Evolutionary conservation across 2,113 vertebrate species (phyloP), one percentile per base, ranked within the genome.

Genomic region (Vombatus ursinus): DNA sequence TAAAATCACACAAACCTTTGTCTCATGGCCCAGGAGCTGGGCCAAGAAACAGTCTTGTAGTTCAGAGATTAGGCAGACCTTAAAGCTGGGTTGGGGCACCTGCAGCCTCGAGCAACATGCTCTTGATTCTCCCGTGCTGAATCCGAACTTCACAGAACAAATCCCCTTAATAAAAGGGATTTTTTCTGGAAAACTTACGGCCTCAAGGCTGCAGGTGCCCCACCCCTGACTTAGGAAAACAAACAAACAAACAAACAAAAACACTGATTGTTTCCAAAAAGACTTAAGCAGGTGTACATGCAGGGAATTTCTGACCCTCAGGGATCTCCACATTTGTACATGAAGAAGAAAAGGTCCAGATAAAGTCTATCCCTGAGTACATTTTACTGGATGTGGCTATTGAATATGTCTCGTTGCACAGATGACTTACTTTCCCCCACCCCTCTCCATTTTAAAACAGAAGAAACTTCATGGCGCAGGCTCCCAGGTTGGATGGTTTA

Each of bases 401-500:
- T 44, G n/a, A 84, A 54, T 23, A 50, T 97, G 90, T 95, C 51
- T 97, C 14, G 26, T 52, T 95, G n/a, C 96, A 96, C 94, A 93
- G 94, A 9, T 96, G 95, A 95, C 91, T 98, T 98, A n/a, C 19
- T n/a, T 98, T 96, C 93, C 96, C 47, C 97, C 96, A 95, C 49
- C 26, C 0, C 19, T 16, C 50, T 93, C 51, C 9, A 0, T 26
- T 91, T 91, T 52, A 57, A 92, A 84, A 96, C 97, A 97, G 95
- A 99, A 99, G 98, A 98, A 98, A 98, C 53, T 52, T 97, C 96
- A 89, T 97, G 96, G 97, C 97, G 93, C 98, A 98, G 96, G 98
- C 98, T 95, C 98, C 98, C 98, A 99, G 99, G 98, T 99, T 98
- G 98, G 98, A 90, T n/a, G 89, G 25, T 90, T 93, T 24, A 16